Evolutionary conservation across 2,888 invertebrate species (phyloP).

Genomic region (Athetis lepigone): DNA sequence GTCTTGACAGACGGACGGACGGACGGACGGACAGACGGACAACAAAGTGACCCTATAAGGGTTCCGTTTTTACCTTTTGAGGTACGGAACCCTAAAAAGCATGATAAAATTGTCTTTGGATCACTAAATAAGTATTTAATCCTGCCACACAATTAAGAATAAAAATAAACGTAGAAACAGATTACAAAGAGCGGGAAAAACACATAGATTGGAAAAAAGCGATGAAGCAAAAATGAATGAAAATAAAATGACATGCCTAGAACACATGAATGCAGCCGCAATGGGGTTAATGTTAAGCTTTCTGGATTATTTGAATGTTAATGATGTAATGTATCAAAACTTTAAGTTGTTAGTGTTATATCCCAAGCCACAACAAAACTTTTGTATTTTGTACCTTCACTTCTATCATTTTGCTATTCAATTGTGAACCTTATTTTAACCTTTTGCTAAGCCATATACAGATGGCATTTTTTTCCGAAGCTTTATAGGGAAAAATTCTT

Average conservation of each 20-base stretch:
- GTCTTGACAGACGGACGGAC: too few species aligned
- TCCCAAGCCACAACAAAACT: slow-evolving; percentile 90
- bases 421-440: background rate
- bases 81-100: background rate
- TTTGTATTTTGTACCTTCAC: slow-evolving; percentile 73
- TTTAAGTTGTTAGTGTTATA: slow-evolving; percentile 73
- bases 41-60: too few species aligned
- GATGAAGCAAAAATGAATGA: slow-evolving; percentile 64
- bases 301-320: slow-evolving; percentile 70
- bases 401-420: slow-evolving; percentile 76
- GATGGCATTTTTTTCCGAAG: slow-evolving; percentile 6
- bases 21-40: too few species aligned
- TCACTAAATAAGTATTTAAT: slow-evolving; percentile 24
- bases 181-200: slow-evolving; percentile 51
- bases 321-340: slow-evolving; percentile 71
- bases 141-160: slow-evolving; percentile 36
- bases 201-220: slow-evolving; percentile 60
- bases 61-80: too few species aligned
- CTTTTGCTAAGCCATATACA: background rate
- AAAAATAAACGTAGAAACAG: slow-evolving; percentile 52
- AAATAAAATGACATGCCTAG: slow-evolving; percentile 70
- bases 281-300: slow-evolving; percentile 81
- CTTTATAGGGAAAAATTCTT: background rate
- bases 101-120: background rate
- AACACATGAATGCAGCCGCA: slow-evolving; percentile 86